A percentile compares a stretch with the other conserved stretches of the same genome.
Conservation (phyloP, 2,888 invertebrate species). For the Hypolimnas misippus region DNA sequence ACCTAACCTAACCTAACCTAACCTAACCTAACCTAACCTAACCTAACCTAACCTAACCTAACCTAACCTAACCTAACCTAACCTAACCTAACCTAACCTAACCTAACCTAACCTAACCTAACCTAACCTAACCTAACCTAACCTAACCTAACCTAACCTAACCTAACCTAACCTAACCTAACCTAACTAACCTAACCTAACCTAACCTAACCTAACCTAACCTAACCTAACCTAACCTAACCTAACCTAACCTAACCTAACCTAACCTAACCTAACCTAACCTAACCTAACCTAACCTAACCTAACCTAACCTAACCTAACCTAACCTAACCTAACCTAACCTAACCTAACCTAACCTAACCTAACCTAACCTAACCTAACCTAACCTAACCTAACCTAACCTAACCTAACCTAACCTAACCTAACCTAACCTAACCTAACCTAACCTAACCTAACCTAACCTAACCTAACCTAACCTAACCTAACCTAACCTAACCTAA, state of each 20-base stretch:
- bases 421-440: slow-evolving; percentile 14
- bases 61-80: slow-evolving; percentile 31
- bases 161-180: slow-evolving; percentile 35
- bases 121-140: slow-evolving; percentile 37
- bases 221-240: slow-evolving; percentile 17
- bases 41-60: slow-evolving; percentile 31
- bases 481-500: slow-evolving; percentile 14
- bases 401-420: slow-evolving; percentile 9
- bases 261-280: slow-evolving; percentile 16
- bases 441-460: slow-evolving; percentile 14
- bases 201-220: slow-evolving; percentile 18
- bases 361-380: slow-evolving; percentile 13
- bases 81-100: slow-evolving; percentile 35
- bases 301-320: neutral
- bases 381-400: slow-evolving; percentile 15
- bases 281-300: slow-evolving; percentile 11
- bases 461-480: slow-evolving; percentile 14
- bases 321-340: slow-evolving; percentile 9
- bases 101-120: slow-evolving; percentile 33
- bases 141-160: slow-evolving; percentile 34
- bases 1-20: slow-evolving; percentile 22
- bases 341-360: slow-evolving; percentile 15
- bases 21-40: slow-evolving; percentile 25
- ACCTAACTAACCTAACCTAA: slow-evolving; percentile 33
- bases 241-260: slow-evolving; percentile 16